Evolutionary conservation across 2,797 vertebrate species (phyloP), one percentile per base, ranked within the genome.

Genomic region (Sebastes steindachneri): DNA sequence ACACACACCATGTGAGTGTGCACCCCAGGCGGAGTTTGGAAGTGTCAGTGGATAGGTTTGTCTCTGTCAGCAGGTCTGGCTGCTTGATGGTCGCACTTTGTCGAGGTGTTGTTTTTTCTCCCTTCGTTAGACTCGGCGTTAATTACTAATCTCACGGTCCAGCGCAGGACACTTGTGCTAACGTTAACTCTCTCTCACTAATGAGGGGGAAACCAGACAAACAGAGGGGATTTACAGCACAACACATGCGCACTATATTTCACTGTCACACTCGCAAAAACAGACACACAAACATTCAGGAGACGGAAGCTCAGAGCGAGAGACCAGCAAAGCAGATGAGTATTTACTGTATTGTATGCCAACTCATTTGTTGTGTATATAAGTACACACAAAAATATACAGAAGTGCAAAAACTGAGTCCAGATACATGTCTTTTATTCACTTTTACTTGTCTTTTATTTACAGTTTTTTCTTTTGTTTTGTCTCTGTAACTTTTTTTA

Each of bases 91-190:
- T 91, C 67, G 88, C 93, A 93, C 93, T 95, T 95, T 95, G 95
- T 94, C 73, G 92, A 95, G 93, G 91, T 95, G 93, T 94, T 95
- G 94, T 95, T 95, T 95, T 96, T 93, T 86, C 95, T 93, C 89
- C 94, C 95, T 95, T 95, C 94, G 92, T 95, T 96, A 94, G 94
- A 90, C 94, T 93, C 92, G 9, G 83, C 93, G 89, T 95, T 96
- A 96, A 96, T 96, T 95, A 95, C 94, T 92, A 95, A 95, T 95
- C 95, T 95, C 95, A 95, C 93, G 95, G 92, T 96, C 93, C 92
- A 95, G 91, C 80, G 93, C 88, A 91, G 90, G 93, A 93, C 90
- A 86, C 93, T 93, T 88, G 93, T 93, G 93, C 93, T 94, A 94
- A 93, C 92, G 92, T 88, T 93, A 89, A 94, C 94, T 92, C 93